Base-by-base conservation (phyloP, 2,797 vertebrate species). In the Okamejei kenojei region DNA sequence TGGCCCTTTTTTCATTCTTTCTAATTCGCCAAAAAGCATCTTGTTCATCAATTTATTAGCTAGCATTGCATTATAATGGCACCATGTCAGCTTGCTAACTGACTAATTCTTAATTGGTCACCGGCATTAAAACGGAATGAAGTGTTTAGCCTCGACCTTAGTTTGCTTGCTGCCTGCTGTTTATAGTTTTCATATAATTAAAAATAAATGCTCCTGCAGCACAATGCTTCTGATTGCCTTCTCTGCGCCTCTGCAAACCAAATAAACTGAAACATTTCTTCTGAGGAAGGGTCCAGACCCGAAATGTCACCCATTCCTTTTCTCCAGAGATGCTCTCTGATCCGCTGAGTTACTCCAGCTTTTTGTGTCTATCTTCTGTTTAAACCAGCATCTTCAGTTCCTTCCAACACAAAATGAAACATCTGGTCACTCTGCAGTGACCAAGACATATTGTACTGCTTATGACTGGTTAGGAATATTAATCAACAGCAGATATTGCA, bases 1-100 rank as follows among this genome's bases (percentile, higher is more conserved):
- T 95, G 93, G 95, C 95, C 45, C 94, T 95, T 95, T 95, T 94
- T 94, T 61, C 95, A 29, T 54, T 38, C 21, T 74, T 74, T 58
- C 90, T 76, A 29, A 92, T 45, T 92, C 45, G 11, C 11, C 11
- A 23, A 92, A 76, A 76, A n/a, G 23, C 71, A 15, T n/a, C 38
- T 74, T 76, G 71, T 92, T 92, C 71, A 58, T 76, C 90, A 92
- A 54, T n/a, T 76, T 54, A 10, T 92, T 54, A 76, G 76, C 29
- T 76, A n/a, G 35, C 71, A 58, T 58, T 58, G 90, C 45, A 54
- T 76, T 92, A 58, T 29, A 91, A 91, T 74, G 90, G 90, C 32
- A 26, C 4, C 11, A 92, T 74, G 10, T 92, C 90, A 76, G 23
- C 38, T 92, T 92, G 68, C 23, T 54, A 29, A 58, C 90, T 76